Conservation (phyloP, 1,140 invertebrate genomes). For the Cherax quadricarinatus region DNA sequence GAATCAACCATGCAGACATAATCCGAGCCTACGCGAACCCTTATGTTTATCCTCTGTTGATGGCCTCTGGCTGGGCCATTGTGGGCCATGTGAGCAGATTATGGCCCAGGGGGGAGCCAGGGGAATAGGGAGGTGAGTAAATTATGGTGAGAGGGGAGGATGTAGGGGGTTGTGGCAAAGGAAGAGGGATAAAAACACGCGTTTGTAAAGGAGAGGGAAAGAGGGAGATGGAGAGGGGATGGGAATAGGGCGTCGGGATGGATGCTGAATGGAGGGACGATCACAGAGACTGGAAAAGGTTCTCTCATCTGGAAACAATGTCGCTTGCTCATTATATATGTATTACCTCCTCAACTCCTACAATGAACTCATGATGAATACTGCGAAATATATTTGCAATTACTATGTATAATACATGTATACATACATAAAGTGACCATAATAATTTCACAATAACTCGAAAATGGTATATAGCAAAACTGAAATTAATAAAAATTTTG, state of each 20-base stretch:
- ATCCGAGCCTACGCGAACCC: conserved; percentile 11
- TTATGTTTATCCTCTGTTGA: conserved; percentile 42
- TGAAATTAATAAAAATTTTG: too few species aligned
- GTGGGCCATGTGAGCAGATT: conserved; percentile 21
- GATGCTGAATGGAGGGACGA: background rate
- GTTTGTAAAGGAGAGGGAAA: background rate
- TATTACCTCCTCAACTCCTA: background rate
- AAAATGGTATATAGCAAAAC: too few species aligned
- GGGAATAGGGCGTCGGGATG: background rate
- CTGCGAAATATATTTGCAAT: too few species aligned
- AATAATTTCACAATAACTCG: too few species aligned
- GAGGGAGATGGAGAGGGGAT: background rate
- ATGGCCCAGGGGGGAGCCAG: background rate
- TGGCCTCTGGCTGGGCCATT: conserved; percentile 21
- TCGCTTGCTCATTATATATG: background rate
- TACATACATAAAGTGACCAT: too few species aligned
- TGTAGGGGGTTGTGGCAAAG: background rate
- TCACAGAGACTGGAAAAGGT: background rate
- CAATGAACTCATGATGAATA: too few species aligned
- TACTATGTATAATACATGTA: too few species aligned
- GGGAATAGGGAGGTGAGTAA: background rate
- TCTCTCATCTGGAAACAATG: conserved; percentile 6
- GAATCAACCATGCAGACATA: conserved; percentile 17
- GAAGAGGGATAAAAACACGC: background rate
- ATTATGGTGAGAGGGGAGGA: background rate